Percentiles rank a stretch among this genome's conserved stretches.
Evolutionary conservation across 2,113 vertebrate species (phyloP).

Genomic region (Azemiops feae): DNA sequence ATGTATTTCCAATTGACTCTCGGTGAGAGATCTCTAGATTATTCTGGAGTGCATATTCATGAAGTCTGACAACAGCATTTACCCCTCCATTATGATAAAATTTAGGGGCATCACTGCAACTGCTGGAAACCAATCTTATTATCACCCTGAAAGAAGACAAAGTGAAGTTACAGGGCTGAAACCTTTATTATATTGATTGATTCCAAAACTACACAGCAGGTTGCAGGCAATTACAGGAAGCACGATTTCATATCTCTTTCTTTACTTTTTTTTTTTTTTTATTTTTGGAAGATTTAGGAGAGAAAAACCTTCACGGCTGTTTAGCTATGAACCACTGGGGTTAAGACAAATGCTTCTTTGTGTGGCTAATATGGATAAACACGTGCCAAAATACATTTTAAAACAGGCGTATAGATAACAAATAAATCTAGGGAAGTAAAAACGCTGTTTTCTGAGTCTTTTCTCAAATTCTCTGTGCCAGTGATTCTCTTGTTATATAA

Average conservation of each 20-base stretch:
- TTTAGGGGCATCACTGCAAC: conserved; percentile 41
- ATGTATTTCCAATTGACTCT: conserved; percentile 52
- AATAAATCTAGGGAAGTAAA: not conserved
- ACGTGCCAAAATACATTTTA: not conserved
- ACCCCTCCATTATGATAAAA: conserved; percentile 60
- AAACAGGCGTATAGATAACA: not conserved
- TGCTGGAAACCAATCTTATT: conserved; percentile 47
- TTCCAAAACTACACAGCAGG: not conserved
- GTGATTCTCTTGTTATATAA: not conserved
- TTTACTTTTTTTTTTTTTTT: not conserved
- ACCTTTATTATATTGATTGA: not conserved
- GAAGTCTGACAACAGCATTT: conserved; percentile 52
- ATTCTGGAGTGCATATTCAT: conserved; percentile 68
- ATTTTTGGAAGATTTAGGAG: not conserved
- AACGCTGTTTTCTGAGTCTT: not conserved
- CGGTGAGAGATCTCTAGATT: conserved; percentile 44
- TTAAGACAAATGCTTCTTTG: not conserved
- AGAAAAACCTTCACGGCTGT: not conserved
- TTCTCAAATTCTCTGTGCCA: not conserved
- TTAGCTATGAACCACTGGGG: not conserved
- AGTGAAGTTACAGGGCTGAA: not conserved
- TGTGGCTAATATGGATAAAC: not conserved
- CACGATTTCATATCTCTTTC: not conserved
- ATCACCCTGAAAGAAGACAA: conserved; percentile 35
- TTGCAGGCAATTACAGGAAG: not conserved